Base-by-base conservation (phyloP, 2,888 invertebrate species). In the Melanostoma mellinum region DNA sequence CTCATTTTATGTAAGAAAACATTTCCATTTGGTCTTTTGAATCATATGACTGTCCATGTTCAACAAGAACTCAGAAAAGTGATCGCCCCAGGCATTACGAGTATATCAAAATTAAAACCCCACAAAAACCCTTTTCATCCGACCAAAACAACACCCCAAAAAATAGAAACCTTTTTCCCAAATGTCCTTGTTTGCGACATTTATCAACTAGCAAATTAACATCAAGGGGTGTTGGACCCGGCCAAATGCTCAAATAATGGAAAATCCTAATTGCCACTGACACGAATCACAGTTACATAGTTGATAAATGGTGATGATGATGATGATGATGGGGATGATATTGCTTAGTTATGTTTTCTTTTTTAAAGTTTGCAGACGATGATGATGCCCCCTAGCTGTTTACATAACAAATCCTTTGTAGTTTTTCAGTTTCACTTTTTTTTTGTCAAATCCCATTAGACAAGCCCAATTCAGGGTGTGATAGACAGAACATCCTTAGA, bases 281-380 rank as follows among this genome's bases (percentile, higher is more conserved):
- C 77, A 78, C 80, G 44, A 67, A 77, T 81, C 72, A 81, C 72
- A 67, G 73, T 71, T 74, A 65, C 63, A 74, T 56, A 74, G 73
- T 71, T 81, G 73, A 68, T 76, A 81, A 68, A 85, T 85, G 80
- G 61, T 63, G 58, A 63, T 56, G 60, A 20, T 42, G 69, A 60
- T 52, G 58, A 74, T 38, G 36, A 56, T 33, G 44, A 42, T 61
- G 61, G 61, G 61, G 61, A 63, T 63, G 61, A 63, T 44, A n/a
- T 61, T 61, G 32, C 44, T 20, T 33, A 5, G 10, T 6, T 50
- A 30, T 20, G 20, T 35, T 63, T 61, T 46, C 36, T 63, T 46
- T n/a, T 40, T 30, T 30, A 9, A 55, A n/a, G 30, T 55, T 46
- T 55, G 46, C 9, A 61, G 44, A 61, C 60, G 53, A 58, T 48